Percentiles rank a stretch among this genome's conserved stretches.
Evolutionary conservation across 2,888 invertebrate species (phyloP).

Genomic region (Macrophya alboannulata): DNA sequence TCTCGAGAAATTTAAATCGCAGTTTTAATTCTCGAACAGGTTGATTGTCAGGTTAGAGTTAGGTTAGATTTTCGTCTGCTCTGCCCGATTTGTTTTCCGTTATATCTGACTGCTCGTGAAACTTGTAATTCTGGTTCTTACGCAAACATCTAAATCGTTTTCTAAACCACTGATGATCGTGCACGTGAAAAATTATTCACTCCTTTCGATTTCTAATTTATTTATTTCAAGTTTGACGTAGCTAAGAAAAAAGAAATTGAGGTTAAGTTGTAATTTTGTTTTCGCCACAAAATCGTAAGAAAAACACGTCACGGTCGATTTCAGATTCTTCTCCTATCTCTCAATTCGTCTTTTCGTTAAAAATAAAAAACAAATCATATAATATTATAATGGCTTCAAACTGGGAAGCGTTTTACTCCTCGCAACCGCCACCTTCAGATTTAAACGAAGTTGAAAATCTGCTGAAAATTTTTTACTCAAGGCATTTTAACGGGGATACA

Average conservation of each 20-base stretch:
- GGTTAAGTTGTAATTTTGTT: background rate
- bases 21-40: background rate
- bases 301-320: background rate
- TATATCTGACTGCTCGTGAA: background rate
- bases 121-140: background rate
- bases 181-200: background rate
- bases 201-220: background rate
- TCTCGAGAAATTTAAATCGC: background rate
- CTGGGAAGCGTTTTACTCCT: constrained; percentile 94
- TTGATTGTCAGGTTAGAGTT: background rate
- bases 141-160: background rate
- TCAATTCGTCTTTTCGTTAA: background rate
- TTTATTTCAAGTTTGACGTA: background rate
- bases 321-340: background rate
- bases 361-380: background rate
- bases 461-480: constrained; percentile 88
- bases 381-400: constrained; percentile 79
- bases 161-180: background rate
- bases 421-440: constrained; percentile 89
- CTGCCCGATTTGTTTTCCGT: background rate
- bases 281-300: background rate
- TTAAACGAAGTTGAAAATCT: constrained; percentile 88
- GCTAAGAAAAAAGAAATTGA: background rate
- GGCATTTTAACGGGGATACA: constrained; percentile 86
- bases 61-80: background rate